Evolutionary conservation across 2,888 invertebrate genomes (phyloP).

Genomic region (Phyllotreta striolata): DNA sequence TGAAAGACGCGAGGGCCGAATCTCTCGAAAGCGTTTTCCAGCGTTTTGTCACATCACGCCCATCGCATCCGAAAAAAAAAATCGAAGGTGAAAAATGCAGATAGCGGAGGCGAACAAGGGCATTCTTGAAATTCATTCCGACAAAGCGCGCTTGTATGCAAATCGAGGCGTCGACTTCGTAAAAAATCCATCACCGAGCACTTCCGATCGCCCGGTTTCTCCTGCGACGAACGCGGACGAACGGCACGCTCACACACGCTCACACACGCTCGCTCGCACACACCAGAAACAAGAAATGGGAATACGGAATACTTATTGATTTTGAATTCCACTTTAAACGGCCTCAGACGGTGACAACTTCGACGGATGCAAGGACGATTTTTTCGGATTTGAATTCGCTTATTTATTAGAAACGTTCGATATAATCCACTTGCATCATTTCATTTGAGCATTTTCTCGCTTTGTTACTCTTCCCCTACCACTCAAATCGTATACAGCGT

Average conservation of each 20-base stretch:
- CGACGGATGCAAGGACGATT: slow-evolving; percentile 39
- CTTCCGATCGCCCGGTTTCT: slow-evolving; percentile 53
- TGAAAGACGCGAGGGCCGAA: slow-evolving; percentile 19
- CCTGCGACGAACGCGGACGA: slow-evolving; percentile 52
- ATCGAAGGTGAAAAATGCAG: slow-evolving; percentile 43
- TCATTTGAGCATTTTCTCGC: too few species aligned
- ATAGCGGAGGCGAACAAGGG: slow-evolving; percentile 42
- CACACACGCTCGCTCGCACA: slow-evolving; percentile 56
- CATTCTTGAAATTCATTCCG: slow-evolving; percentile 50
- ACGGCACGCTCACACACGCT: slow-evolving; percentile 55
- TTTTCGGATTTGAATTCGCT: neutral
- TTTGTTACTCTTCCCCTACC: too few species aligned
- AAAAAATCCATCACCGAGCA: slow-evolving; percentile 53
- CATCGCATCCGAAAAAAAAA: slow-evolving; percentile 25
- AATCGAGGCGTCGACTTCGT: slow-evolving; percentile 47
- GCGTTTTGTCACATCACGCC: slow-evolving; percentile 23
- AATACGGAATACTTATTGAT: slow-evolving; percentile 59
- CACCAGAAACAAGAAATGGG: slow-evolving; percentile 57
- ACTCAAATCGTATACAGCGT: too few species aligned
- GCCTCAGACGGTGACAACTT: slow-evolving; percentile 59
- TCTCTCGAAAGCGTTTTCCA: neutral
- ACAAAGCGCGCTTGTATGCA: slow-evolving; percentile 56
- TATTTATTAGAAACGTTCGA: too few species aligned
- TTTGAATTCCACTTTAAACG: slow-evolving; percentile 61
- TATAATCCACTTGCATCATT: too few species aligned